A percentile compares a stretch with the other conserved stretches of the same genome.
Conservation (phyloP, 2,113 vertebrate species). For the Dipodomys merriami region DNA sequence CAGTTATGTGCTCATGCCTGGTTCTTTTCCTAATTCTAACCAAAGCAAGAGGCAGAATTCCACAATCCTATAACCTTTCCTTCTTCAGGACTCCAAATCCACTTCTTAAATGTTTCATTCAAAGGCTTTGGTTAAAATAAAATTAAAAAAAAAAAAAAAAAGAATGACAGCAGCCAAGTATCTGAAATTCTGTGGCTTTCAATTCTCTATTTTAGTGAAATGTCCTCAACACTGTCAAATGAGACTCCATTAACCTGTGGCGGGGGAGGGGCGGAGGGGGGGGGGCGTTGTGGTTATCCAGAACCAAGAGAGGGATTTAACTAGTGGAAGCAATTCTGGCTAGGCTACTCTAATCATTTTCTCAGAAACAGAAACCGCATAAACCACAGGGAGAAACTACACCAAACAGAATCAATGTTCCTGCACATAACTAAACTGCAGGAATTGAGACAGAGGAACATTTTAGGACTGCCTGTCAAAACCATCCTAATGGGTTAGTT, state of each 20-base stretch:
- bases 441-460: slow-evolving; percentile 4
- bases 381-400: slow-evolving; percentile 30
- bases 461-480: not conserved
- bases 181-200: slow-evolving; percentile 21
- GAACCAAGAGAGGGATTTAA: not conserved
- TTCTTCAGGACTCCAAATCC: slow-evolving; percentile 19
- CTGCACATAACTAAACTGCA: not conserved
- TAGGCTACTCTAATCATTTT: not conserved
- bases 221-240: not conserved
- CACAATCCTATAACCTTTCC: not conserved
- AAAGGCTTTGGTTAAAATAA: not conserved
- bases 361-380: slow-evolving; percentile 4
- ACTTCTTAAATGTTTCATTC: not conserved
- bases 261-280: not conserved
- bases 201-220: slow-evolving; percentile 36
- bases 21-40: slow-evolving; percentile 54
- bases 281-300: not conserved
- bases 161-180: not conserved
- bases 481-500: not conserved
- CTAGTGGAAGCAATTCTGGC: slow-evolving; percentile 33
- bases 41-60: slow-evolving; percentile 3
- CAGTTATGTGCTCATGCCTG: slow-evolving; percentile 41
- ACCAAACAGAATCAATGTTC: slow-evolving; percentile 14
- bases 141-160: too few species aligned
- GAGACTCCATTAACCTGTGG: not conserved